These are phyloP conservation scores for Axea sp. DNA, from an alignment of 2,888 invertebrate genomes.

Conservation along the genomic window DNA sequence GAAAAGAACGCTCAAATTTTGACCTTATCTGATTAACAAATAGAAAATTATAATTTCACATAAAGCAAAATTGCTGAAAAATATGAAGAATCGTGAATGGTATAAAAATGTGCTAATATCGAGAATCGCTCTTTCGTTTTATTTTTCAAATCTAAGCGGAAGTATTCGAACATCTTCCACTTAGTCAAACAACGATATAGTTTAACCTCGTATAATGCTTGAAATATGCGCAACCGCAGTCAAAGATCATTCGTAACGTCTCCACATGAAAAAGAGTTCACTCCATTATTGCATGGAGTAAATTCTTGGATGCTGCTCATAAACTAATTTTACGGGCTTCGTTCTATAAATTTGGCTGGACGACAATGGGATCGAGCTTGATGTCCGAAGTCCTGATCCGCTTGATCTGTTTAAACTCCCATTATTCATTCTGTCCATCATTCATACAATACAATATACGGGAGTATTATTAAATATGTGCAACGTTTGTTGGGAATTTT, in stretches of 20 bases:
- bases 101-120: no score
- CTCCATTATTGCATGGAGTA: conserved; percentile 9
- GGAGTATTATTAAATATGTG: no score
- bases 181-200: conserved; percentile 5
- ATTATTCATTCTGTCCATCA: not conserved
- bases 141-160: conserved; percentile 5
- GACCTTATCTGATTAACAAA: no score
- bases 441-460: no score
- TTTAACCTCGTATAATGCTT: conserved; percentile 10
- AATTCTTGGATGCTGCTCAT: conserved; percentile 11
- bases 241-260: conserved; percentile 21
- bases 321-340: conserved; percentile 12
- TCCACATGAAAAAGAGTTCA: conserved; percentile 5
- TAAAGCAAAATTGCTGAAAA: no score
- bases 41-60: no score
- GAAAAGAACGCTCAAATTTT: no score
- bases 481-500: no score
- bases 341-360: conserved; percentile 11
- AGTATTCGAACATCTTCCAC: conserved; percentile 10
- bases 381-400: conserved; percentile 2
- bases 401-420: conserved; percentile 4
- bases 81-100: no score
- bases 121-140: conserved; percentile 4
- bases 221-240: conserved; percentile 1
- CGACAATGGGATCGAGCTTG: conserved; percentile 11